phyloP scores from a whole-genome alignment of 2,113 vertebrate genomes.

The Phoxinus phoxinus region DNA sequence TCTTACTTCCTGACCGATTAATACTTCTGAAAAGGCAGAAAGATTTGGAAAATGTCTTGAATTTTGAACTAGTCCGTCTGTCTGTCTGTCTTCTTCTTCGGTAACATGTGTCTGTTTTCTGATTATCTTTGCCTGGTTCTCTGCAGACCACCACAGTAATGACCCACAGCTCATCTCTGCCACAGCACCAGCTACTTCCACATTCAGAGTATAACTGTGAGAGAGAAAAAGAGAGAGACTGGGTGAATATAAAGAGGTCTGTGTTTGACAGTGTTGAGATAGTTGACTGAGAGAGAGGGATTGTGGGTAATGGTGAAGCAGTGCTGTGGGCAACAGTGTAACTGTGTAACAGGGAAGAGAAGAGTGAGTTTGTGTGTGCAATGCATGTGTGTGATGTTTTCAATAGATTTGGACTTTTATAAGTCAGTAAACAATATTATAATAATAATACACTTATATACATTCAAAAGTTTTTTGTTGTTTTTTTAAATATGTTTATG shows the following conservation, averaged over 20 bases:
- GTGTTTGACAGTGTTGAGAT: conserved; percentile 13
- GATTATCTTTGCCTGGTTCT: background rate
- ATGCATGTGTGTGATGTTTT: background rate
- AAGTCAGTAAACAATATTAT: too few relatives aligned
- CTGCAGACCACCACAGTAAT: background rate
- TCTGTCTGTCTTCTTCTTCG: background rate
- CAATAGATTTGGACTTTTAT: too few relatives aligned
- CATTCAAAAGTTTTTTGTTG: too few relatives aligned
- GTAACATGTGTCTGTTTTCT: conserved; percentile 1
- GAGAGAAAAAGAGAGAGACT: background rate
- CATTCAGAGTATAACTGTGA: conserved; percentile 9
- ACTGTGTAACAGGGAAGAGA: background rate
- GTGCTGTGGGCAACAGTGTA: background rate
- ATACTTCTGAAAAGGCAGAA: background rate
- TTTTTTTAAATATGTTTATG: too few relatives aligned
- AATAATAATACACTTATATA: too few relatives aligned
- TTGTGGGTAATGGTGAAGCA: conserved; percentile 4
- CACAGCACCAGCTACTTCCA: background rate
- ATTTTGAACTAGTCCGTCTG: background rate
- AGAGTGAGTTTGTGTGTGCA: background rate
- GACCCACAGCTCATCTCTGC: background rate
- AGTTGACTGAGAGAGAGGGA: background rate
- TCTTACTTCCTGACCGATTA: background rate
- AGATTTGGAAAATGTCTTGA: background rate
- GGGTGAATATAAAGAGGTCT: conserved; percentile 1